Percentiles rank a stretch among this genome's conserved stretches.
Evolutionary conservation across 2,797 vertebrate species (phyloP).

Genomic region (Ara ararauna): DNA sequence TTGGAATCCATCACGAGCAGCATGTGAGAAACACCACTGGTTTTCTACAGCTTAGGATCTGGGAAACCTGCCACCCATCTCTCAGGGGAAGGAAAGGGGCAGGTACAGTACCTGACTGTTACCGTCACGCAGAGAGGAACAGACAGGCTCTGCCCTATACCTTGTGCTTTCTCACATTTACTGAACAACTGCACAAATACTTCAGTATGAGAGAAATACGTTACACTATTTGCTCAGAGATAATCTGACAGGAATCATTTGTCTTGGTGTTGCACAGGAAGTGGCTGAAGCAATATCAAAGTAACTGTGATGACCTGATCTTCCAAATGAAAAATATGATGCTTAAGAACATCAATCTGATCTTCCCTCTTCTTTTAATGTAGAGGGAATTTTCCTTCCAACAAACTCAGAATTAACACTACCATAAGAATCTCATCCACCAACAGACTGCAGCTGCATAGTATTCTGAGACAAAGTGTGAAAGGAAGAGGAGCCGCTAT

Average conservation of each 20-base stretch:
- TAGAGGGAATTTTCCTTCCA: not conserved
- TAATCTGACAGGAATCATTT: not conserved
- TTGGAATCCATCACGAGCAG: not conserved
- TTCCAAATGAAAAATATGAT: not conserved
- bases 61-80: not conserved
- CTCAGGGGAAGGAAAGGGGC: not conserved
- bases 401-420: not conserved
- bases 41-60: not conserved
- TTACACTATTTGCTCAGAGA: not conserved
- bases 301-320: not conserved
- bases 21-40: not conserved
- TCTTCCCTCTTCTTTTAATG: not conserved
- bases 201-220: not conserved
- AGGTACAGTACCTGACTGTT: not conserved
- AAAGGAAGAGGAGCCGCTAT: not conserved
- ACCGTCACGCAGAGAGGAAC: not conserved
- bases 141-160: not conserved
- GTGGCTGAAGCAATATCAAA: not conserved
- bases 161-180: not conserved
- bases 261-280: not conserved
- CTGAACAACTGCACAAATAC: not conserved
- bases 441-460: not conserved
- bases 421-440: not conserved
- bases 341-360: not conserved
- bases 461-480: not conserved